Evolutionary conservation across 2,113 vertebrate genomes (phyloP).

Genomic region (Galbula dea): DNA sequence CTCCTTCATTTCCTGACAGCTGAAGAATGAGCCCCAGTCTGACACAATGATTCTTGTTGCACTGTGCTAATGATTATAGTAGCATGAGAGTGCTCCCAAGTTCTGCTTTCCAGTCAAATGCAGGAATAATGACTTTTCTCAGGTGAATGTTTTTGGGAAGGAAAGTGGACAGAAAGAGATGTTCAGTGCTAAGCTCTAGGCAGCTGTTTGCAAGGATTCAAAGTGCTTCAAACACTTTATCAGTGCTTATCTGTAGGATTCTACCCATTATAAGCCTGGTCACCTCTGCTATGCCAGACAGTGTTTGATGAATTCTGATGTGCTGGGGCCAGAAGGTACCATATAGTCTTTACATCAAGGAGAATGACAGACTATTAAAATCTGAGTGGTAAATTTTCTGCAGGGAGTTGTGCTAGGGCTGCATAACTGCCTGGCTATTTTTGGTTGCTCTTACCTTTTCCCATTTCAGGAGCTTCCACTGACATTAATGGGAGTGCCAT

Average conservation of each 20-base stretch:
- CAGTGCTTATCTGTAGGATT: neutral
- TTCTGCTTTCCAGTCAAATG: neutral
- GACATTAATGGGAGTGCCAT: neutral
- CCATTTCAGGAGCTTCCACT: neutral
- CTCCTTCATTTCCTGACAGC: neutral
- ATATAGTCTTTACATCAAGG: neutral
- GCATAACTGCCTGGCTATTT: conserved; percentile 21
- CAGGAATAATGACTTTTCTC: neutral
- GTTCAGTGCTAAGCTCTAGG: neutral
- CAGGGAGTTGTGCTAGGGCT: neutral
- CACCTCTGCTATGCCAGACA: neutral
- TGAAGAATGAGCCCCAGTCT: neutral
- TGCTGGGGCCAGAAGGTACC: conserved; percentile 19
- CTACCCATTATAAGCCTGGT: neutral
- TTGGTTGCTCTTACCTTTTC: neutral
- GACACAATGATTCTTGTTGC: neutral
- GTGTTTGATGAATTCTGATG: neutral
- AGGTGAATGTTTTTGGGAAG: neutral
- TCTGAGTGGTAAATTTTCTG: neutral
- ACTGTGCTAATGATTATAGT: neutral
- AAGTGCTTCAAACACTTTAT: neutral
- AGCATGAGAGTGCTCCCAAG: neutral
- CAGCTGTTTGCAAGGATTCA: neutral
- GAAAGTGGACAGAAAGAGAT: neutral
- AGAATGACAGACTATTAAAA: conserved; percentile 32